A percentile compares a stretch with the other conserved stretches of the same genome.
These are phyloP conservation scores for Stegastes partitus DNA, from an alignment of 2,113 vertebrate species.

Conservation along the genomic window DNA sequence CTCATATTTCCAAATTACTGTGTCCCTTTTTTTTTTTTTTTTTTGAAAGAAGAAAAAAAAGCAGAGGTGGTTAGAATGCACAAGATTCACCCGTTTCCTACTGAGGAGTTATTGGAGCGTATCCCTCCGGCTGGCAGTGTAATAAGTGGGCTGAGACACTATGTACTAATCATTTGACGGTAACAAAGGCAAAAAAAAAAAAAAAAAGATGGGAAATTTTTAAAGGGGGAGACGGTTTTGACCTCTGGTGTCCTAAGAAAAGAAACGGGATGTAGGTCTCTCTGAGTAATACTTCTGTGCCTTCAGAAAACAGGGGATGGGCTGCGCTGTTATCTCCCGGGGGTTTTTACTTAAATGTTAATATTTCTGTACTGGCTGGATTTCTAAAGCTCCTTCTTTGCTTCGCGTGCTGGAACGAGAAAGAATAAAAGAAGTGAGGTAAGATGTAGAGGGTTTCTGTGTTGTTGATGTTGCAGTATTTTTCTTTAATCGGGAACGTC, in stretches of 20 bases:
- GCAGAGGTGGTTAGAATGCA: conserved; percentile 67
- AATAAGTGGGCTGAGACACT: conserved; percentile 76
- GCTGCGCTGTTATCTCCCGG: conserved; percentile 24
- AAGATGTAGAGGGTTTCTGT: too few species aligned
- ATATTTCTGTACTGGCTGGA: conserved; percentile 23
- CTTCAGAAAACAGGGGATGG: conserved; percentile 50
- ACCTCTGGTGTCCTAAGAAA: conserved; percentile 61
- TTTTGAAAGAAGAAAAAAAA: conserved; percentile 62
- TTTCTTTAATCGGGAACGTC: too few species aligned
- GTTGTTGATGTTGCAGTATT: too few species aligned
- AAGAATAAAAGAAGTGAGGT: neutral
- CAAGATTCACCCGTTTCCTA: conserved; percentile 59
- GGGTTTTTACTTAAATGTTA: conserved; percentile 52
- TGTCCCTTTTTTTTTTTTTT: conserved; percentile 56
- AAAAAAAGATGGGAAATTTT: conserved; percentile 26
- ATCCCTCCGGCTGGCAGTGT: conserved; percentile 59
- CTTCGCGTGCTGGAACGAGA: conserved; percentile 4
- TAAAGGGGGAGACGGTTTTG: conserved; percentile 45
- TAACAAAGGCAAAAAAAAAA: conserved; percentile 46
- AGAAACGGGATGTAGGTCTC: conserved; percentile 42
- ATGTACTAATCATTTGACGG: conserved; percentile 73
- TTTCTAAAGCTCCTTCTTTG: conserved; percentile 23
- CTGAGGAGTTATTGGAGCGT: conserved; percentile 77
- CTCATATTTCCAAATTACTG: conserved; percentile 61
- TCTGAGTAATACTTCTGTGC: conserved; percentile 43